Evolutionary conservation across 2,797 vertebrate species (phyloP).

Genomic region (Phylloscopus collybita): DNA sequence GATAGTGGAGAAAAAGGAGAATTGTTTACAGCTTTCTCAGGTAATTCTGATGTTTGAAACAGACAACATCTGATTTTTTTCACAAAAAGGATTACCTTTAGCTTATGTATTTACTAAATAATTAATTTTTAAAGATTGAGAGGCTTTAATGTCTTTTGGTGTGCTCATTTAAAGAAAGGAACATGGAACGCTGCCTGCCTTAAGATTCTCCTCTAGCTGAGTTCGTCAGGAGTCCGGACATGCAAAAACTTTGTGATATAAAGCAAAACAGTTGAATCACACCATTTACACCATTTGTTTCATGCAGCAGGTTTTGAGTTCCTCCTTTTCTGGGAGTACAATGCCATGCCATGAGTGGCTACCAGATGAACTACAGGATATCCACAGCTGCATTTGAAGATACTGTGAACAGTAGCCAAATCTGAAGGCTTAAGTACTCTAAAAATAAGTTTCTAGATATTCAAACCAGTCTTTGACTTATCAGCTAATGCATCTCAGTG

Average conservation of each 20-base stretch:
- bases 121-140: not conserved
- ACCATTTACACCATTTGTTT: not conserved
- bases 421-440: not conserved
- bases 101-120: not conserved
- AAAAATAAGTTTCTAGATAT: not conserved
- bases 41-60: not conserved
- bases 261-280: not conserved
- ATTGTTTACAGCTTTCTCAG: not conserved
- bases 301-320: not conserved
- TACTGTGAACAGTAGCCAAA: not conserved
- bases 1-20: not conserved
- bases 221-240: not conserved
- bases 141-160: not conserved
- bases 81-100: not conserved
- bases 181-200: not conserved
- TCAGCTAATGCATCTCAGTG: not conserved
- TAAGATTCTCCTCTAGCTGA: not conserved
- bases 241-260: not conserved
- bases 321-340: not conserved
- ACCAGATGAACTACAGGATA: not conserved
- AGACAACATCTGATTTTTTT: not conserved
- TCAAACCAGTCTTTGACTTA: not conserved
- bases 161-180: not conserved
- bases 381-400: not conserved
- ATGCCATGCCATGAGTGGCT: not conserved